A percentile compares a stretch with the other conserved stretches of the same genome.
phyloP scores from a whole-genome alignment of 2,888 invertebrate genomes.

The Dryocosmus kuriphilus region DNA sequence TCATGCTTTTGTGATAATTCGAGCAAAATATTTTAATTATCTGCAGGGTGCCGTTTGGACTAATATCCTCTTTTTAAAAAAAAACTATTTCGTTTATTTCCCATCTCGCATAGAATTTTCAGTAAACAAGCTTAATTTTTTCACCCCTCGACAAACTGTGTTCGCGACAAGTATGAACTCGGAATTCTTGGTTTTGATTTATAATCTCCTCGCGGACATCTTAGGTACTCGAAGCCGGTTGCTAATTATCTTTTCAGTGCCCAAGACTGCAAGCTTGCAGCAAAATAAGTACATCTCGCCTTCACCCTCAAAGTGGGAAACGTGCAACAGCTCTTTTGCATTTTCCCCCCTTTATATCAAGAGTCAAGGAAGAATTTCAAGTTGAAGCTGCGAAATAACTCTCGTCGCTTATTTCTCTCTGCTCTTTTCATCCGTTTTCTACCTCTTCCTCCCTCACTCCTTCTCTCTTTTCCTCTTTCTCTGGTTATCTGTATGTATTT shows the following conservation, averaged over 20 bases:
- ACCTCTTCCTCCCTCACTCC: neutral
- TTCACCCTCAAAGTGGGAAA: slow-evolving; percentile 42
- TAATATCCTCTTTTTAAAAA: no score
- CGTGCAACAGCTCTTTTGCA: slow-evolving; percentile 25
- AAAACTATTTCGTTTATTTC: no score
- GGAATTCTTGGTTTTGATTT: slow-evolving; percentile 49
- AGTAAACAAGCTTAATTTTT: neutral
- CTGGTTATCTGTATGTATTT: neutral
- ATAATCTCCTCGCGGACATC: slow-evolving; percentile 46
- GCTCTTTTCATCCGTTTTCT: neutral
- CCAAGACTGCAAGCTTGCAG: slow-evolving; percentile 52
- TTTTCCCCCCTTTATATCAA: slow-evolving; percentile 27
- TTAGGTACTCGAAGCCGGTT: slow-evolving; percentile 49
- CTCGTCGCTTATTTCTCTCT: no score
- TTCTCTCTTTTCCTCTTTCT: neutral
- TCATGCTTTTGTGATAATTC: no score
- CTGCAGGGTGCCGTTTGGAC: no score
- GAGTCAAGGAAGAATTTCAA: slow-evolving; percentile 11
- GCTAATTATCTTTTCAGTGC: slow-evolving; percentile 56
- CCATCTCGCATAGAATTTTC: neutral
- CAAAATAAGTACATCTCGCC: slow-evolving; percentile 42
- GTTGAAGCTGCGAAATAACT: slow-evolving; percentile 27
- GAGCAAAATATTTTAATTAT: no score
- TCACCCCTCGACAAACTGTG: neutral
- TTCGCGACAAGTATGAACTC: slow-evolving; percentile 8